Base-by-base conservation (phyloP, 2,797 vertebrate species). In the Myotis planiceps region DNA sequence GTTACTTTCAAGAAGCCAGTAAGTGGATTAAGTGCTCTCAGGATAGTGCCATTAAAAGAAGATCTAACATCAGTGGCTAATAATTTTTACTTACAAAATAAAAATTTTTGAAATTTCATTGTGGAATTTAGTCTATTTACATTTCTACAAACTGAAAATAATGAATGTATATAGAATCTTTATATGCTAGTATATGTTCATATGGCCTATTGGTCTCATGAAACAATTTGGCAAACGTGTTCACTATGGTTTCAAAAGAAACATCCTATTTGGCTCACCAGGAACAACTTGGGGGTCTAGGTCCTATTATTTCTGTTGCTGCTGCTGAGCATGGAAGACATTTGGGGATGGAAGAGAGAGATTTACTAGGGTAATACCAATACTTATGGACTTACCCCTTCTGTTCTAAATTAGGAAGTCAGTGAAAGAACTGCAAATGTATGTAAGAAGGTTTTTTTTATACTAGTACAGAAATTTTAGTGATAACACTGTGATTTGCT, bases 31-130 rank as follows among this genome's bases (percentile, higher is more conserved):
- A 87, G 63, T 69, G 68, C 92, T 94, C 53, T 96, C 37, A 92
- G 65, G 37, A 90, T 37, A 95, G 13, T 95, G 42, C 47, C 94
- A 91, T 95, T 91, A 95, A 89, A 88, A 93, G 72, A 96, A 94
- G 63, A 95, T 92, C 63, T 96, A 94, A 92, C 47, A 95, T 81
- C 84, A 94, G 88, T 92, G 88, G 88, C 93, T 92, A 93, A 76
- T 90, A 85, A 68, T 87, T 94, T 93, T 94, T 92, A 93, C 45
- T 92, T 87, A 94, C 5, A 96, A 81, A 96, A 96, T 6, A 74
- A 94, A 95, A 96, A 53, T 45, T 81, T 94, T 45, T 86, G 75
- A 96, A 89, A 93, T 95, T 96, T 93, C 53, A 89, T 60, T 93
- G 74, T 95, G 92, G 75, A 90, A 93, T 49, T 88, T 92, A 90